Evolutionary conservation across 92 coral and sea anemone species (phyloP), one percentile per base, ranked within the genome.

Genomic region (Epizoanthus stellaris): DNA sequence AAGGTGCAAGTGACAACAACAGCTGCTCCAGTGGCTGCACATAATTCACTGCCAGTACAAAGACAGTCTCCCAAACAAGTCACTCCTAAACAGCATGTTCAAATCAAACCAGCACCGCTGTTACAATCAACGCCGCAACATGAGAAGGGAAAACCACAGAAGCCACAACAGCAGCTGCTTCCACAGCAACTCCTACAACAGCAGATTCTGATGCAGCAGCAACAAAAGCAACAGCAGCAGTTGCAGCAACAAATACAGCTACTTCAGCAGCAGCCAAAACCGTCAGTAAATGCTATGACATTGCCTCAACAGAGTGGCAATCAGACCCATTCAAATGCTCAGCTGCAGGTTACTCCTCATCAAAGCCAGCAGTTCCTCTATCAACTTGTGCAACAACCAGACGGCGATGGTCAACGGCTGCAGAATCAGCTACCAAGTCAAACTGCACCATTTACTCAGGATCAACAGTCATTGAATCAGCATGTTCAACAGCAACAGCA

Each of bases 371-470:
- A 92, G 71, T 85, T 80, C 17, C 88, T 84, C 70, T 70, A 89
- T n/a, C 89, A 88, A 65, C 88, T 93, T 17, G 87, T 93, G 59
- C 92, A 89, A 34, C 92, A 88, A 58, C 90, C 87, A 60, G 92
- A 84, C 34, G 87, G 76, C 17, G 16, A 93, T 90, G 75, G 88
- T 84, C 70, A 82, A 84, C 77, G 91, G 65, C 16, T 82, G 59
- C 69, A 68, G 73, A 67, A 57, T 9, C 80, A 70, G 30, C 80
- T 75, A 43, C 84, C 70, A 11, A 65, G 72, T 30, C 90, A 80
- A 76, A 80, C 72, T 75, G 62, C 90, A 21, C 62, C 87, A 5
- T 80, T 87, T 71, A 25, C 77, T 57, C 89, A 74, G 34, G 87
- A 87, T 39, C 88, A 91, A 61, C 83, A 63, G 70, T 42, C 71